Evolutionary conservation across 92 coral and sea anemone species (phyloP), one percentile per base, ranked within the genome.

Genomic region (Porites divaricata): DNA sequence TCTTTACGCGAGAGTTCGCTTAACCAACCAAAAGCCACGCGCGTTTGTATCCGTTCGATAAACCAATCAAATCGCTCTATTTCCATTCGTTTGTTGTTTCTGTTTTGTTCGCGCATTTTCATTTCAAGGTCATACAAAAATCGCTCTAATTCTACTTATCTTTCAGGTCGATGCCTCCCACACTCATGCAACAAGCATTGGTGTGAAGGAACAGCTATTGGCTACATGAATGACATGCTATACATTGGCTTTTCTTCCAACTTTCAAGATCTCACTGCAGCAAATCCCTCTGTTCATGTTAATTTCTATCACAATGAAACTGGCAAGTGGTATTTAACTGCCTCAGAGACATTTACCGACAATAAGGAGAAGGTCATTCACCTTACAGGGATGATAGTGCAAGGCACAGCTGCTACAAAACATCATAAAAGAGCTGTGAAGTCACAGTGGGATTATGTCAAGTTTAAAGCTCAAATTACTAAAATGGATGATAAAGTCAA

Each of bases 131-230:
- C n/a, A n/a, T n/a, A n/a, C n/a, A n/a, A n/a, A n/a, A n/a, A n/a
- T n/a, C n/a, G n/a, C n/a, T n/a, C n/a, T n/a, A n/a, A 54, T 25
- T 23, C 49, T 45, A 54, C 24, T 16, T 53, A 14, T 48, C 73
- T 48, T 7, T 21, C 82, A 91, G 95, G 90, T 19, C 88, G 67
- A 45, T 91, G 95, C 70, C 25, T 74, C 16, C 48, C 61, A 25
- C 81, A 77, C 66, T 15, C 71, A 2, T 91, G 95, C 83, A 88
- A 91, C 71, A 93, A 87, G 54, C 93, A 86, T 71, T 91, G 98
- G 95, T 91, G 95, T 57, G 67, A 76, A 19, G 86, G 80, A 45
- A 84, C 76, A 54, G 77, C 79, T 20, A 75, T 93, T 63, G 94
- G 98, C 51, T 75, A 26, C 11, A 77, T 68, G 48, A 76, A 84